Evolutionary conservation across 2,888 invertebrate genomes (phyloP).

Genomic region (Timema podura): DNA sequence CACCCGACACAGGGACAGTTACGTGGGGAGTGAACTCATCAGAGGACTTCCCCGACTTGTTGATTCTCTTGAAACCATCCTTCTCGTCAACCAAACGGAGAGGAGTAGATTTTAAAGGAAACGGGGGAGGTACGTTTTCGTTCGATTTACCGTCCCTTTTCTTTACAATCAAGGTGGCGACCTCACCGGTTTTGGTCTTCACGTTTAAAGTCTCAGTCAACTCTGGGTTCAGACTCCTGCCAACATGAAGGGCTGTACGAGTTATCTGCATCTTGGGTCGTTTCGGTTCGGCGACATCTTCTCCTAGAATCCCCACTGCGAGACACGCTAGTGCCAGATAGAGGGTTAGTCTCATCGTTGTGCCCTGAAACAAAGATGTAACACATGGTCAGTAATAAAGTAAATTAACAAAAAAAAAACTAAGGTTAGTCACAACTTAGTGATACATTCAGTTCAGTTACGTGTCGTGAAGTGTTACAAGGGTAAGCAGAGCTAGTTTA

Average conservation of each 20-base stretch:
- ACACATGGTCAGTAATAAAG: background rate
- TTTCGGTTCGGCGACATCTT: too few relatives aligned
- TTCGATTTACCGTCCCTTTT: conserved; percentile 58
- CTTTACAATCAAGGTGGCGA: conserved; percentile 74
- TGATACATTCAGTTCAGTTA: background rate
- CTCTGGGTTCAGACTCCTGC: conserved; percentile 65
- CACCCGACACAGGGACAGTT: background rate
- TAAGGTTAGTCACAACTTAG: background rate
- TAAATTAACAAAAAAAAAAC: background rate
- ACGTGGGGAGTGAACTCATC: background rate
- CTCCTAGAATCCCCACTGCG: too few relatives aligned
- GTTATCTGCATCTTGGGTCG: conserved; percentile 26
- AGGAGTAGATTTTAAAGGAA: conserved; percentile 20
- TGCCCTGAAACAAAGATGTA: too few relatives aligned
- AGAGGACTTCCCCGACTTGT: background rate
- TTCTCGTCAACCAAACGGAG: conserved; percentile 42
- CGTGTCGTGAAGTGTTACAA: background rate
- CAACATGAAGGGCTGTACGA: conserved; percentile 38
- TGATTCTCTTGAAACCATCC: too few relatives aligned
- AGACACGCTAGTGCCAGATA: too few relatives aligned
- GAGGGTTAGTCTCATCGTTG: too few relatives aligned
- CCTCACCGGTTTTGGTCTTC: conserved; percentile 67
- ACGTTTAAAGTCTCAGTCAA: conserved; percentile 74
- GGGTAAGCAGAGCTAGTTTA: too few relatives aligned
- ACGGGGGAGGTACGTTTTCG: conserved; percentile 27